Percentiles rank a stretch among this genome's conserved stretches.
Evolutionary conservation across 2,888 invertebrate species (phyloP).

Genomic region (Gastracanthus pulcherrimus): DNA sequence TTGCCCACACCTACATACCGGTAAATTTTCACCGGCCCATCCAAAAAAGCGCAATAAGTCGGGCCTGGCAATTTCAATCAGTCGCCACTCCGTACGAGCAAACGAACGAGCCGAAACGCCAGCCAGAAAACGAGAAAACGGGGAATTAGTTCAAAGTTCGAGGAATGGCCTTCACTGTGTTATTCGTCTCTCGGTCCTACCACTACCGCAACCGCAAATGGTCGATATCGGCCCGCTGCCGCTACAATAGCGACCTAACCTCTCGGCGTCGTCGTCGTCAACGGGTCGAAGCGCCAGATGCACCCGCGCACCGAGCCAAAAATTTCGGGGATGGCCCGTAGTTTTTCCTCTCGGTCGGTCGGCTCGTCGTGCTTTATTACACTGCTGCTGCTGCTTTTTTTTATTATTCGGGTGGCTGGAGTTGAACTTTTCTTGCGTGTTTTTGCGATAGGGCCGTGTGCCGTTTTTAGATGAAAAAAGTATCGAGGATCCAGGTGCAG

Average conservation of each 20-base stretch:
- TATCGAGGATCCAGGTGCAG: too few species aligned
- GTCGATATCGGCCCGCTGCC: conserved; percentile 3
- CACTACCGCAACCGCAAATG: conserved; percentile 6
- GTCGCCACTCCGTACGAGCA: too few species aligned
- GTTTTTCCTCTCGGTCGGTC: background rate
- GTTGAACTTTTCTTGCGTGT: background rate
- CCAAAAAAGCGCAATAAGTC: background rate
- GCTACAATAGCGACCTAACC: conserved; percentile 17
- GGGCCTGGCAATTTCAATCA: background rate
- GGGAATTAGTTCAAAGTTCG: conserved; percentile 39
- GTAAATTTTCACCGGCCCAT: background rate
- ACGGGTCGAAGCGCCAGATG: background rate
- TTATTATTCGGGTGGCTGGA: too few species aligned
- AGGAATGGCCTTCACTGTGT: conserved; percentile 25
- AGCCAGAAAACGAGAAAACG: background rate
- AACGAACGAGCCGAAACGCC: too few species aligned
- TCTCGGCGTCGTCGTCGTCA: background rate
- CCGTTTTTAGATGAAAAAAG: too few species aligned
- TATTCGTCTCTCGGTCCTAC: background rate
- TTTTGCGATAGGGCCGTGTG: too few species aligned
- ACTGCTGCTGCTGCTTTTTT: background rate
- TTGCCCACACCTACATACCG: background rate
- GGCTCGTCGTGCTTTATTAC: background rate
- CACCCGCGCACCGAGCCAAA: background rate
- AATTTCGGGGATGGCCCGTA: background rate